phyloP scores from a whole-genome alignment of 1,140 invertebrate genomes.

The Homarus americanus region DNA sequence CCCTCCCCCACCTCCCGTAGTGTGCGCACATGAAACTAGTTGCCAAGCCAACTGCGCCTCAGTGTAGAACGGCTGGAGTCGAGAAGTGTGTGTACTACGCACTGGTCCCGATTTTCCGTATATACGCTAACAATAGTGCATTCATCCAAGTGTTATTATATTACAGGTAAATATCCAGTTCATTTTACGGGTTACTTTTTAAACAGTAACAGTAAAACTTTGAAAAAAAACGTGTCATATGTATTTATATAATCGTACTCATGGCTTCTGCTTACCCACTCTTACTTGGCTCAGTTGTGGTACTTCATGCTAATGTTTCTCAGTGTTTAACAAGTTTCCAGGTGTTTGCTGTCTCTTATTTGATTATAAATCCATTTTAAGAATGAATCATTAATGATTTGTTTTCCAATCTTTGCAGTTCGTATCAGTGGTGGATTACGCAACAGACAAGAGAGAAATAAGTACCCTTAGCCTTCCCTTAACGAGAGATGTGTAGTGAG shows the following conservation, averaged over 20 bases:
- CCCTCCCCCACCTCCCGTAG: not conserved
- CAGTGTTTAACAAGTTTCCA: too few relatives aligned
- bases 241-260: not conserved
- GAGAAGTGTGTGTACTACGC: not conserved
- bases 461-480: not conserved
- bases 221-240: not conserved
- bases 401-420: not conserved
- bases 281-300: too few relatives aligned
- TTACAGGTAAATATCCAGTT: not conserved
- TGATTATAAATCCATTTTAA: too few relatives aligned
- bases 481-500: too few relatives aligned
- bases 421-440: not conserved
- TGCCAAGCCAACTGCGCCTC: conserved; percentile 16
- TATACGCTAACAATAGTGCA: not conserved
- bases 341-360: too few relatives aligned
- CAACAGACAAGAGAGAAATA: not conserved
- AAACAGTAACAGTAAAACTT: not conserved
- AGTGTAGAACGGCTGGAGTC: not conserved
- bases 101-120: not conserved
- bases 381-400: too few relatives aligned
- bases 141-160: not conserved
- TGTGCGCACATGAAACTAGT: conserved; percentile 18
- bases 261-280: not conserved
- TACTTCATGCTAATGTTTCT: too few relatives aligned
- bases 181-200: not conserved